A percentile compares a stretch with the other conserved stretches of the same genome.
These are phyloP conservation scores for Catostomus latipinnis DNA, from an alignment of 2,797 vertebrate species.

Conservation along the genomic window DNA sequence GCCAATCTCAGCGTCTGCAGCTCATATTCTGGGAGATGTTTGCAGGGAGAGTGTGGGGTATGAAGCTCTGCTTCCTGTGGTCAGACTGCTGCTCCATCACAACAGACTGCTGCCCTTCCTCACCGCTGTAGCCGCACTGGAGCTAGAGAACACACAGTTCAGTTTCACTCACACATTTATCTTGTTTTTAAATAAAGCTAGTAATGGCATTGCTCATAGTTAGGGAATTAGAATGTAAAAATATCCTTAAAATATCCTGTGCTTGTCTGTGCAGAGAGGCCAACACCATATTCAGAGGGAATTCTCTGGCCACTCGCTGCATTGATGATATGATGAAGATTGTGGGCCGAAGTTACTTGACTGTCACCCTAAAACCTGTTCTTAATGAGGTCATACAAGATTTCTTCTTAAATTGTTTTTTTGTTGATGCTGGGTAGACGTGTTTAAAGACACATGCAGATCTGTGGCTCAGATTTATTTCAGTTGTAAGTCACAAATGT, in stretches of 20 bases:
- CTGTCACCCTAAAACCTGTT: constrained; percentile 93
- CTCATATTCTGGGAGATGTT: constrained; percentile 93
- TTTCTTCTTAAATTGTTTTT: no score
- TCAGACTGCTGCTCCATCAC: constrained; percentile 92
- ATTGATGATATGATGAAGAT: constrained; percentile 99
- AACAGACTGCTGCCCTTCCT: constrained; percentile 94
- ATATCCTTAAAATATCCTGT: no score
- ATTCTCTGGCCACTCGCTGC: constrained; percentile 93
- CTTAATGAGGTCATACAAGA: constrained; percentile 89
- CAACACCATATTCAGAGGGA: constrained; percentile 97
- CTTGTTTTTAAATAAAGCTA: no score
- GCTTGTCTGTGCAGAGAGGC: constrained; percentile 83
- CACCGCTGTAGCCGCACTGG: constrained; percentile 88
- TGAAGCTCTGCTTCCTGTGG: constrained; percentile 90
- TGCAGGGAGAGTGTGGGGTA: constrained; percentile 86
- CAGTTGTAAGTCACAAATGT: background rate
- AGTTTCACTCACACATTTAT: constrained; percentile 63
- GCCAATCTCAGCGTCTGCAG: constrained; percentile 95
- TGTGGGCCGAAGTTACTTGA: constrained; percentile 95
- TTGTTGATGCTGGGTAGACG: no score
- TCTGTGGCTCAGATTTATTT: background rate
- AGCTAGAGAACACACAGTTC: constrained; percentile 96
- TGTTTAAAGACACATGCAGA: background rate
- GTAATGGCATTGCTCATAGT: no score
- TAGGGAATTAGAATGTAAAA: no score